Percentiles rank a stretch among this genome's conserved stretches.
Conservation (phyloP, 2,888 invertebrate genomes). For the Tipula lateralis region DNA sequence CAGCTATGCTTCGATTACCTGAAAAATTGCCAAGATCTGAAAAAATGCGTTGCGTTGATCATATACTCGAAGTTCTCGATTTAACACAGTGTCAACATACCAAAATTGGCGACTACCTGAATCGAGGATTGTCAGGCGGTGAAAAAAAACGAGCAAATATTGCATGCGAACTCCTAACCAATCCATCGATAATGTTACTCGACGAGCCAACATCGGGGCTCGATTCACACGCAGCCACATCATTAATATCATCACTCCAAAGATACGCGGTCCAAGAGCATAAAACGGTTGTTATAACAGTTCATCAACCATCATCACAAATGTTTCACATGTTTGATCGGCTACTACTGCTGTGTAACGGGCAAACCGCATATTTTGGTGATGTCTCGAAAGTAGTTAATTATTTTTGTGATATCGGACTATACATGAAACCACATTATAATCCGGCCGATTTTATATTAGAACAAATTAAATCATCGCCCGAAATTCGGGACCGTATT, state of each 20-base stretch:
- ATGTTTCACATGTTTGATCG: constrained; percentile 80
- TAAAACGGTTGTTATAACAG: constrained; percentile 72
- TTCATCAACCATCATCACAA: constrained; percentile 79
- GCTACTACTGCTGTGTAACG: constrained; percentile 63
- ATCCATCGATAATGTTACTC: constrained; percentile 71
- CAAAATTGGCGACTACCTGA: constrained; percentile 69
- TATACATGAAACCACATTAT: constrained; percentile 68
- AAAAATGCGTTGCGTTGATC: constrained; percentile 72
- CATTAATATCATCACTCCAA: constrained; percentile 67
- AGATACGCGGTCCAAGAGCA: constrained; percentile 68
- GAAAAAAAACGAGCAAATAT: constrained; percentile 80
- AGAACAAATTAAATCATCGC: constrained; percentile 68
- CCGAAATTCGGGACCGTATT: constrained; percentile 62
- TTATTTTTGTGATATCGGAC: constrained; percentile 66
- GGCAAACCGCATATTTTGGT: constrained; percentile 73
- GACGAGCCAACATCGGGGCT: constrained; percentile 81
- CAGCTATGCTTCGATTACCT: constrained; percentile 58
- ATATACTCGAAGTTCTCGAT: constrained; percentile 70
- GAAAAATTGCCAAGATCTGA: constrained; percentile 65
- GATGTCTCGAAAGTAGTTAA: constrained; percentile 64
- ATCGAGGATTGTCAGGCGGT: constrained; percentile 72
- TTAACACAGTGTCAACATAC: constrained; percentile 70
- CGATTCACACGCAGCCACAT: constrained; percentile 73
- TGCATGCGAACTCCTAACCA: constrained; percentile 74
- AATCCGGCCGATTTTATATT: constrained; percentile 83